phyloP scores from a whole-genome alignment of 2,888 invertebrate species.

The Anticlea derivata region DNA sequence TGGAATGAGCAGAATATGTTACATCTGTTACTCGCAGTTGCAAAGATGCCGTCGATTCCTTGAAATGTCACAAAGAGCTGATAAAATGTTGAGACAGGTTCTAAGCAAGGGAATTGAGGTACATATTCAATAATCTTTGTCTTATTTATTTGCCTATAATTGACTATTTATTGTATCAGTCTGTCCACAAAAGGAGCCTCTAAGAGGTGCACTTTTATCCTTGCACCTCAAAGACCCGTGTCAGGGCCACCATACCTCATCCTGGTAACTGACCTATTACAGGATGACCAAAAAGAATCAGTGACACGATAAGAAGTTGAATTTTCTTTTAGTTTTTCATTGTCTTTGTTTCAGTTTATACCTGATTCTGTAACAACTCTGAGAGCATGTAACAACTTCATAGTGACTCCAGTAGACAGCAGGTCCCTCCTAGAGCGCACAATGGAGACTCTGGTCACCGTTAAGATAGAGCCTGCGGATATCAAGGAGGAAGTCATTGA shows the following conservation, averaged over 20 bases:
- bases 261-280: too few relatives aligned
- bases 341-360: neutral
- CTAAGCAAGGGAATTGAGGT: neutral
- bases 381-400: neutral
- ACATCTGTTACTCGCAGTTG: slow-evolving; percentile 9
- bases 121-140: too few relatives aligned
- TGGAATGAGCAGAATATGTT: neutral
- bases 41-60: neutral
- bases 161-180: too few relatives aligned
- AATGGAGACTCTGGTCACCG: neutral
- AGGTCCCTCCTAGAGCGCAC: neutral
- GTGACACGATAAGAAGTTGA: too few relatives aligned
- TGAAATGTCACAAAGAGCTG: slow-evolving; percentile 5
- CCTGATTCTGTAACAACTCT: neutral
- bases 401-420: neutral
- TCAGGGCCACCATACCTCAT: too few relatives aligned
- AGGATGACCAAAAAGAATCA: too few relatives aligned
- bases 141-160: too few relatives aligned
- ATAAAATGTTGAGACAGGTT: neutral
- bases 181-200: too few relatives aligned
- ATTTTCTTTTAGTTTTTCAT: too few relatives aligned
- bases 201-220: too few relatives aligned
- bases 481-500: slow-evolving; percentile 8
- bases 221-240: too few relatives aligned
- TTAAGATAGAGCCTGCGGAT: slow-evolving; percentile 4